A percentile compares a stretch with the other conserved stretches of the same genome.
Evolutionary conservation across 1,140 invertebrate genomes (phyloP).

Genomic region (Venustaconcha ellipsiformis): DNA sequence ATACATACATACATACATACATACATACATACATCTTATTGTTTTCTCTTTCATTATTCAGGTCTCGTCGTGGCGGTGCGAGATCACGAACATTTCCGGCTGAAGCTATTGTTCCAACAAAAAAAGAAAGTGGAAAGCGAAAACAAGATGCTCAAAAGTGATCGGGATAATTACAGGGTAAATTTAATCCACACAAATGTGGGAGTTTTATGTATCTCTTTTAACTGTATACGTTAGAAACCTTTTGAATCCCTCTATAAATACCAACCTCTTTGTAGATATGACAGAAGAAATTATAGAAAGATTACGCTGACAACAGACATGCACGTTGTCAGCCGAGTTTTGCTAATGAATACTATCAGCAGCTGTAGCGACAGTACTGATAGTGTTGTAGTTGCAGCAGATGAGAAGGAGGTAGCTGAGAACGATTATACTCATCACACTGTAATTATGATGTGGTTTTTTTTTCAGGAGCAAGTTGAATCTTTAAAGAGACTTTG

Average conservation of each 20-base stretch:
- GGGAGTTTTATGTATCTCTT: not conserved
- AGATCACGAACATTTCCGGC: conserved; percentile 62
- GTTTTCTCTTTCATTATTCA: conserved; percentile 17
- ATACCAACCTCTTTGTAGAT: not conserved
- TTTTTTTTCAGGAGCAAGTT: conserved; percentile 43
- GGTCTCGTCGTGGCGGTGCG: conserved; percentile 63
- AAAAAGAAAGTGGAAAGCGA: conserved; percentile 63
- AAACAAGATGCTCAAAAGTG: conserved; percentile 47
- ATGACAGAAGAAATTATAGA: not conserved
- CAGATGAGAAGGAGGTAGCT: not conserved
- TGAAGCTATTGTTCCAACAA: conserved; percentile 59
- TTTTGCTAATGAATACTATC: not conserved
- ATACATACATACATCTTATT: no score
- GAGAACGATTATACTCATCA: not conserved
- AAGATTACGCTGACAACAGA: not conserved
- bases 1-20: no score
- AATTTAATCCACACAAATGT: conserved; percentile 1
- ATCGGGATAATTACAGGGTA: conserved; percentile 48
- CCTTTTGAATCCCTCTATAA: not conserved
- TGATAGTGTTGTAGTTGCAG: no score
- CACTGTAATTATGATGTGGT: not conserved
- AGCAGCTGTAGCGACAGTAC: no score
- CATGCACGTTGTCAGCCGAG: not conserved
- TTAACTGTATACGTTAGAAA: not conserved
- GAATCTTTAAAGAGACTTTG: conserved; percentile 40